Base-by-base conservation (phyloP, 2,113 vertebrate genomes). In the Setophaga kirtlandii region DNA sequence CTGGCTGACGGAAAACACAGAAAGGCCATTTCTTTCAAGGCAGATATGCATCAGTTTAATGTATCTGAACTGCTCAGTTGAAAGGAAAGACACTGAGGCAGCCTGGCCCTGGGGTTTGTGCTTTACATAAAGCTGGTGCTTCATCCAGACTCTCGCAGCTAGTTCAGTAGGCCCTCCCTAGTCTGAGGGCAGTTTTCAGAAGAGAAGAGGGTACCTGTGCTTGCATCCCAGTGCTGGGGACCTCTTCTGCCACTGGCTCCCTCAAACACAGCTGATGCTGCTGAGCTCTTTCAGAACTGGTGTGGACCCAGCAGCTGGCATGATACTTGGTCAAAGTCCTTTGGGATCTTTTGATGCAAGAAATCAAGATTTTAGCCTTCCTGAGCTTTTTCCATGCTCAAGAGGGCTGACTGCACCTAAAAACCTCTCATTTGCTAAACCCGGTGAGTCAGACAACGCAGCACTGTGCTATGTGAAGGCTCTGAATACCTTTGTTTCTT, bases 391-490 rank as follows among this genome's bases (percentile, higher is more conserved):
- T 64, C 89, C 3, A 1, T 15, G 21, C 47, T 86, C 33, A 6
- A 76, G 28, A 59, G 35, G 52, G n/a, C 50, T 52, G 50, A 53
- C 33, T 52, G 44, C 56, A 25, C 28, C 5, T 30, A 46, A 83
- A 87, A 23, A 20, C 15, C 15, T 39, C 42, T 55, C 2, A 0
- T 28, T 92, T 69, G 41, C 46, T 53, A 25, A 71, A 71, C 8
- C 19, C 17, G 1, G n/a, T 3, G 41, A 47, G 41, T 33, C 16
- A 8, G 1, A 0, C 0, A 0, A n/a, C 0, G 3, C 35, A 28
- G 49, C 33, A 14, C 35, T 3, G 12, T 13, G 3, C 37, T 18
- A 4, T 1, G 14, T 18, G 53, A 65, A 80, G 55, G 15, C 31
- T 49, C 53, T 46, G 19, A 75, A 58, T 41, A 63, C 16, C 63